These are phyloP conservation scores for Cichladusa arquata DNA, from an alignment of 2,113 vertebrate species.

Conservation along the genomic window DNA sequence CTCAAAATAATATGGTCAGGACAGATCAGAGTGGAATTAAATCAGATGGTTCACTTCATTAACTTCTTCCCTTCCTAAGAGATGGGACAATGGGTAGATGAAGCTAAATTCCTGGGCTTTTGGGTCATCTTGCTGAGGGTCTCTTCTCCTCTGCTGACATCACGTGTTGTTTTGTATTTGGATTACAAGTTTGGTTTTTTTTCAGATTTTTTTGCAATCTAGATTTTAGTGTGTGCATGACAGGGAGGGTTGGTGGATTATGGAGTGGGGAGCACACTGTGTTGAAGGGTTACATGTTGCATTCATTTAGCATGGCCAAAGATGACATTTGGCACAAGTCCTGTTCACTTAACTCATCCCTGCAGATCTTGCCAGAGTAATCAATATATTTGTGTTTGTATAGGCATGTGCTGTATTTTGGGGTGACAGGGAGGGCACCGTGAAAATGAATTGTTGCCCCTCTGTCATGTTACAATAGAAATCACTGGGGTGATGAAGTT, in stretches of 20 bases:
- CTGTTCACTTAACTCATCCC: background rate
- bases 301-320: background rate
- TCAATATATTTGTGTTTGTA: background rate
- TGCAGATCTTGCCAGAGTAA: background rate
- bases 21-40: background rate
- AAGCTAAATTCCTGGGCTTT: background rate
- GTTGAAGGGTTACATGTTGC: background rate
- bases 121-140: background rate
- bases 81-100: background rate
- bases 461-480: background rate
- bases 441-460: background rate
- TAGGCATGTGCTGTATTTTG: background rate
- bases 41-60: background rate
- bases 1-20: background rate
- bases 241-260: background rate
- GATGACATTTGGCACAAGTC: background rate
- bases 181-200: background rate
- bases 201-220: background rate
- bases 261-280: background rate
- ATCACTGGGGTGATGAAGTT: background rate
- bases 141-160: background rate
- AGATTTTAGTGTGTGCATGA: background rate
- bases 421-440: accelerated
- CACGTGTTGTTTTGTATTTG: background rate
- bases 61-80: background rate